Conservation (phyloP, 2,888 invertebrate genomes). For the Scaptomyza flava region DNA sequence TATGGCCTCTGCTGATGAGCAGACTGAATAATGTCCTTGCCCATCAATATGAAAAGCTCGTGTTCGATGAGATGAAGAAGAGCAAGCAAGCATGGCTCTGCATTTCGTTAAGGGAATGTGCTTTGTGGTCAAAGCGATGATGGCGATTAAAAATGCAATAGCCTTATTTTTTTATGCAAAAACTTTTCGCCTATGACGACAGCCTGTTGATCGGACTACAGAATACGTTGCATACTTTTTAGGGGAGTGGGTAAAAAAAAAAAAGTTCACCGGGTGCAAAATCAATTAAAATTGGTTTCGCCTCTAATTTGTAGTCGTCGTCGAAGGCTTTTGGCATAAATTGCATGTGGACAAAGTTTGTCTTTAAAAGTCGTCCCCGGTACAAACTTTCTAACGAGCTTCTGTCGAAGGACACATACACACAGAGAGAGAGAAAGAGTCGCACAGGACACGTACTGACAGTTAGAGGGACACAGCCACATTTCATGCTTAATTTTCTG, state of each 20-base stretch:
- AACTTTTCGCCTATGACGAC: constrained; percentile 1
- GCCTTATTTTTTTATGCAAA: constrained; percentile 8
- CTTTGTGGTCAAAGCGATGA: constrained; percentile 24
- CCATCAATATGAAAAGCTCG: neutral
- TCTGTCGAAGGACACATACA: constrained; percentile 26
- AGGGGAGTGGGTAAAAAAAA: neutral
- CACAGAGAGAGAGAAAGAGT: constrained; percentile 6
- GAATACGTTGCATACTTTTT: constrained; percentile 49
- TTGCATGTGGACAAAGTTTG: constrained; percentile 41
- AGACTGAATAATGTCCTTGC: constrained; percentile 4
- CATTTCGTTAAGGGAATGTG: constrained; percentile 10
- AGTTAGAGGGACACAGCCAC: constrained; percentile 34
- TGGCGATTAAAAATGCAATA: constrained; percentile 38
- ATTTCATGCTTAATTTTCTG: constrained; percentile 26
- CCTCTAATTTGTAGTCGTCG: constrained; percentile 48
- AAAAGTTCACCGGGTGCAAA: constrained; percentile 33
- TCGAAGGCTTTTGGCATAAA: constrained; percentile 37
- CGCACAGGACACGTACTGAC: constrained; percentile 33
- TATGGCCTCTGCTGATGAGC: constrained; percentile 4
- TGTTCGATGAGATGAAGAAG: neutral
- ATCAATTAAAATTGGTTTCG: constrained; percentile 60
- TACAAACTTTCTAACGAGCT: constrained; percentile 58
- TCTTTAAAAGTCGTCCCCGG: constrained; percentile 33
- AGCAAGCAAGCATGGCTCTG: constrained; percentile 6
- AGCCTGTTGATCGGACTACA: constrained; percentile 24